A percentile compares a stretch with the other conserved stretches of the same genome.
phyloP scores from a whole-genome alignment of 1,140 invertebrate species.

The Apis cerana region DNA sequence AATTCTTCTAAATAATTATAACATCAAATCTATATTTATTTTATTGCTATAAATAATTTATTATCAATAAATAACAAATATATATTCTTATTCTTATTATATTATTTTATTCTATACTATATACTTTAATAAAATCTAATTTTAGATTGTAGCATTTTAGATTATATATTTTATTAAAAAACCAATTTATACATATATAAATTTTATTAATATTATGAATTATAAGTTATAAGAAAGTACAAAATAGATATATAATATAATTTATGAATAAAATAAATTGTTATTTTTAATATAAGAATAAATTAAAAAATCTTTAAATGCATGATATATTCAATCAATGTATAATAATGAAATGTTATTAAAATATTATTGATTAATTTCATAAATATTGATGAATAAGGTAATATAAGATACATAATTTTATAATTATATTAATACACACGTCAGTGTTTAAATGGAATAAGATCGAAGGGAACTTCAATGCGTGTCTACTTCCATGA shows the following conservation, averaged over 20 bases:
- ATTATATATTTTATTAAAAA: not conserved
- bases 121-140: not conserved
- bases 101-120: not conserved
- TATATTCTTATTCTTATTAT: not conserved
- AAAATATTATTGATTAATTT: not conserved
- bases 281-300: not conserved
- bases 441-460: not conserved
- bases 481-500: conserved; percentile 35
- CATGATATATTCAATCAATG: not conserved
- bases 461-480: not conserved
- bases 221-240: not conserved
- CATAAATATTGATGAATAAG: no score
- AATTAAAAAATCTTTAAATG: not conserved
- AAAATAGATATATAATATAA: not conserved
- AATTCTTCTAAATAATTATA: not conserved
- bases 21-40: not conserved
- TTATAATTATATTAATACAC: not conserved
- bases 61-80: not conserved
- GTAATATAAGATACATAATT: not conserved
- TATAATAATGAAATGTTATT: not conserved
- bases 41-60: not conserved
- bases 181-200: not conserved
- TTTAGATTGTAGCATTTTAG: not conserved
- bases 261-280: not conserved
- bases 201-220: not conserved